phyloP scores from a whole-genome alignment of 2,797 vertebrate genomes.

The Dallia pectoralis region DNA sequence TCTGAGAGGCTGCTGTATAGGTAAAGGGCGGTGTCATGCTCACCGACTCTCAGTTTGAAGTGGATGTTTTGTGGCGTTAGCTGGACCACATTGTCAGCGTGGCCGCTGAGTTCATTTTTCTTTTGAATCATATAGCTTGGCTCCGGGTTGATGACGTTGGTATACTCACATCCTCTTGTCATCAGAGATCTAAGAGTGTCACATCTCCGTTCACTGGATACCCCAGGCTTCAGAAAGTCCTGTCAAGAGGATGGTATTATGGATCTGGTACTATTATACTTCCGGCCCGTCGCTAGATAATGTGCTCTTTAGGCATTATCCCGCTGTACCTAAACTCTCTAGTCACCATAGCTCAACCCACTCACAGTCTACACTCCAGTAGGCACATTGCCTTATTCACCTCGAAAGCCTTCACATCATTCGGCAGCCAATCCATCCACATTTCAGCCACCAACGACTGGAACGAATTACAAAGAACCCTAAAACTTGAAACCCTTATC shows the following conservation, averaged over 20 bases:
- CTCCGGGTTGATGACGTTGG: slow-evolving; percentile 55
- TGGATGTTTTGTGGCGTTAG: slow-evolving; percentile 71
- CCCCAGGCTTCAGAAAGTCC: slow-evolving; percentile 69
- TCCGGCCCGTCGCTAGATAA: no score
- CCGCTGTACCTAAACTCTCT: no score
- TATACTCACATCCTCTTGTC: slow-evolving; percentile 52
- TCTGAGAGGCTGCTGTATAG: neutral
- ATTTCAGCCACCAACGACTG: no score
- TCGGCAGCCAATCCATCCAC: no score
- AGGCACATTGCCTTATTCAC: no score
- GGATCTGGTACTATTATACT: no score
- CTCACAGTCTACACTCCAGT: no score
- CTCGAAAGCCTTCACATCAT: no score
- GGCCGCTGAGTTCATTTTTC: slow-evolving; percentile 56
- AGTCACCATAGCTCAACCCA: no score
- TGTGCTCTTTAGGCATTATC: no score
- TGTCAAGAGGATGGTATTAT: slow-evolving; percentile 33
- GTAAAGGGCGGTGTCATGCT: slow-evolving; percentile 14
- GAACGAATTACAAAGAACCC: no score
- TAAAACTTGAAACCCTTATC: no score
- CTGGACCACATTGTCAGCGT: slow-evolving; percentile 58
- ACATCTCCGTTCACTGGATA: slow-evolving; percentile 69
- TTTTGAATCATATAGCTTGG: slow-evolving; percentile 39
- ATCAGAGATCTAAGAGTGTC: slow-evolving; percentile 57
- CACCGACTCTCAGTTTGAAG: slow-evolving; percentile 68